A percentile compares a stretch with the other conserved stretches of the same genome.
These are phyloP conservation scores for Papilio elwesi DNA, from an alignment of 2,888 invertebrate genomes.

Conservation along the genomic window DNA sequence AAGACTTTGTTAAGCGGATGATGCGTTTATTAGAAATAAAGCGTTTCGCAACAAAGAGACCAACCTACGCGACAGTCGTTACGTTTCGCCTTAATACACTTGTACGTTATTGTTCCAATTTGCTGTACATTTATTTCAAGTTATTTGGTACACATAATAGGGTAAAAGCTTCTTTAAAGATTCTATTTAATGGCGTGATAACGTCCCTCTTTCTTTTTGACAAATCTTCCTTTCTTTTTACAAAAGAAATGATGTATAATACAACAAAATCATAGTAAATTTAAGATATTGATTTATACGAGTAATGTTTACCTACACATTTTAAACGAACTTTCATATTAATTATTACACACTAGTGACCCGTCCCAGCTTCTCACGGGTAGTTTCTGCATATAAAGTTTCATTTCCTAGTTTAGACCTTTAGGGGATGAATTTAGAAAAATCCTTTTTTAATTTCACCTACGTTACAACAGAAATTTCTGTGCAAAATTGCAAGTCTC, in stretches of 20 bases:
- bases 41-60: constrained; percentile 42
- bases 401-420: too few relatives aligned
- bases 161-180: constrained; percentile 38
- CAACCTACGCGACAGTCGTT: constrained; percentile 26
- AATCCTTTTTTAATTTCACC: too few relatives aligned
- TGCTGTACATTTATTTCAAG: constrained; percentile 37
- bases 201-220: constrained; percentile 27
- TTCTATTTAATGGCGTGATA: constrained; percentile 35
- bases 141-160: constrained; percentile 32
- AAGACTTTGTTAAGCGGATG: constrained; percentile 75
- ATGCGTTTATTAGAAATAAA: constrained; percentile 65
- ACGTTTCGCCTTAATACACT: constrained; percentile 19
- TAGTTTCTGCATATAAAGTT: too few relatives aligned
- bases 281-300: not conserved
- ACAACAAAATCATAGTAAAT: not conserved
- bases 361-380: too few relatives aligned
- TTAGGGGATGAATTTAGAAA: too few relatives aligned
- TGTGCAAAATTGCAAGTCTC: too few relatives aligned
- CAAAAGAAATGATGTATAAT: constrained; percentile 4
- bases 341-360: too few relatives aligned
- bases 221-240: constrained; percentile 14
- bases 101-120: constrained; percentile 29
- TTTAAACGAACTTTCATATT: too few relatives aligned
- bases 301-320: too few relatives aligned
- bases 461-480: too few relatives aligned